Evolutionary conservation across 2,113 vertebrate genomes (phyloP), one percentile per base, ranked within the genome.

Genomic region (Strix uralensis): DNA sequence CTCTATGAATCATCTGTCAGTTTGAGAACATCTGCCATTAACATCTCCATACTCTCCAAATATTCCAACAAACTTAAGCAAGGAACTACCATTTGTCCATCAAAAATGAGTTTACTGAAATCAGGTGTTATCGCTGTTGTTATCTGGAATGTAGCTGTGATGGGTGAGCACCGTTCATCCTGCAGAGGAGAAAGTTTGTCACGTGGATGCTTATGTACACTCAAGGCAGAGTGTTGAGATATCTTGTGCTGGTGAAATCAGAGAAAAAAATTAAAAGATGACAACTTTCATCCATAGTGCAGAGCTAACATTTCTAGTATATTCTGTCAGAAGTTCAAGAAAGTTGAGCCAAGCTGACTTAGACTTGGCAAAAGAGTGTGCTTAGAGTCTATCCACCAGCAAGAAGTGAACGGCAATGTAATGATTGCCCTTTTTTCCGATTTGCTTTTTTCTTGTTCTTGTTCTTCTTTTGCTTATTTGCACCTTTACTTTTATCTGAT

Each of bases 391-490:
- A 98, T 34, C 96, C 91, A 62, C 51, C 81, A 23, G 81, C 57
- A 51, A 94, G 55, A 42, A 14, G 90, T 14, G 94, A 86, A 22
- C 17, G 91, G 73, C 98, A 98, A 16, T 70, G 94, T 38, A 94
- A 92, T 0, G 78, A 94, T 0, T 88, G 89, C 21, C 88, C 90
- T 46, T 96, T 96, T 82, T 95, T 97, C 40, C 55, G 51, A 29
- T 44, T 94, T 11, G 87, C 92, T 69, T 97, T 98, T 58, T 98
- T 98, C 96, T 98, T 99, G 11, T 77, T 66, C 95, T 98, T 99
- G 30, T 89, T 97, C 95, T 98, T 98, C 92, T 96, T 98, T 80
- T 97, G 98, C 90, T 98, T 99, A 49, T 97, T 98, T 2, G 36
- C 97, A 86, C 97, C 97, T 74, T 97, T 98, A 25, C 82, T 98